Evolutionary conservation across 2,888 invertebrate species (phyloP).

Genomic region (Cistogaster globosa): DNA sequence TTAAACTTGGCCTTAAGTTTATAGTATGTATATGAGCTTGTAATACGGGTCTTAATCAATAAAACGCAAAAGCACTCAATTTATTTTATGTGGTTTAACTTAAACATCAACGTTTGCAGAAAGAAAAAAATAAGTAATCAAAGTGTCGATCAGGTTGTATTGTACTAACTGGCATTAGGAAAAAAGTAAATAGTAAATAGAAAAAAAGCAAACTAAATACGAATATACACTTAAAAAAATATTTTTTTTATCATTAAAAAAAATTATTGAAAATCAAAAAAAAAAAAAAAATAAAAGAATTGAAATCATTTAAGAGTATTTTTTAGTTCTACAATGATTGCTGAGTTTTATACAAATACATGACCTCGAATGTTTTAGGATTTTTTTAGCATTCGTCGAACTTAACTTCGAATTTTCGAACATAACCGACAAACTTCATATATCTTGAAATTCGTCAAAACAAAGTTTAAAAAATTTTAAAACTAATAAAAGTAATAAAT

Average conservation of each 20-base stretch:
- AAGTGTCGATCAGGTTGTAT: conserved; percentile 40
- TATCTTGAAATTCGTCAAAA: background rate
- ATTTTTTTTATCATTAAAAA: background rate
- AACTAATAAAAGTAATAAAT: too few relatives aligned
- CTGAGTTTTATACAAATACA: too few relatives aligned
- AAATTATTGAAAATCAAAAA: too few relatives aligned
- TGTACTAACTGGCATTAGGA: background rate
- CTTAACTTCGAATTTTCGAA: background rate
- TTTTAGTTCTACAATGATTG: too few relatives aligned
- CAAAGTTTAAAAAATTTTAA: too few relatives aligned
- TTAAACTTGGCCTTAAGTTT: conserved; percentile 33
- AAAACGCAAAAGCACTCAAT: conserved; percentile 25
- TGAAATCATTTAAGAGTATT: too few relatives aligned
- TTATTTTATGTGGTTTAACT: conserved; percentile 3
- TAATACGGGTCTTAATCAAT: conserved; percentile 9
- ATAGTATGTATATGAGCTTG: conserved; percentile 8
- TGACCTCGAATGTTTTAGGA: background rate
- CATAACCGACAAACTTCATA: background rate
- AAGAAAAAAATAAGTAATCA: conserved; percentile 18
- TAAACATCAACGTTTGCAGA: conserved; percentile 1
- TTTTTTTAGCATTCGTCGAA: background rate
- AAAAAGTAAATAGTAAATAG: conserved; percentile 16
- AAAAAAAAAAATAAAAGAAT: too few relatives aligned
- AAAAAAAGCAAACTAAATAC: background rate
- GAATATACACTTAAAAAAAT: conserved; percentile 15